phyloP scores from a whole-genome alignment of 2,113 vertebrate species.

The human (Homo sapiens) region GRCh38 chr13:47844501-47845000 shows the following conservation, averaged over 20 bases:
- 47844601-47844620: neutral
- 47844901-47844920: neutral
- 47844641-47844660: neutral
- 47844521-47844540: neutral
- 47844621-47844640: too few species aligned
- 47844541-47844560: neutral
- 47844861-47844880: neutral
- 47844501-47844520: neutral
- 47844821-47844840: neutral
- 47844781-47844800: neutral
- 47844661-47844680: neutral
- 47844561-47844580: neutral
- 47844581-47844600: neutral
- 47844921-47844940: neutral
- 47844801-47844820: neutral
- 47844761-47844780: neutral
- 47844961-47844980: neutral
- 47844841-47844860: neutral
- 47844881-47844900: neutral
- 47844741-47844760: neutral
- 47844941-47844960: neutral
- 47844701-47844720: neutral
- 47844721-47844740: neutral
- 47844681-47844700: neutral
- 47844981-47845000: neutral